Base-by-base conservation (phyloP, 1,140 invertebrate genomes). In the Diorhabda elongata region DNA sequence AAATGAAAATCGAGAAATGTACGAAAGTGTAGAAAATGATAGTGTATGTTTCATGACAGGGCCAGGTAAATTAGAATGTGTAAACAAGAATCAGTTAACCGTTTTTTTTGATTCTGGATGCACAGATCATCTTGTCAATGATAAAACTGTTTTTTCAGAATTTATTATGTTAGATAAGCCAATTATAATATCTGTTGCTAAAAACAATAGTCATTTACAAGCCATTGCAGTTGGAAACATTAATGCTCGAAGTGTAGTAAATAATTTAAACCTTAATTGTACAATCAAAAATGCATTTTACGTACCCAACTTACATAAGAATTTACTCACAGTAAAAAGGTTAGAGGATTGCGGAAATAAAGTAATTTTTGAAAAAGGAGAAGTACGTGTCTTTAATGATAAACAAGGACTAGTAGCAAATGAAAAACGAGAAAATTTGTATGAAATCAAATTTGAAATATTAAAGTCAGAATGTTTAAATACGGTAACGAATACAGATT, bases 401-500 rank as follows among this genome's bases (percentile, higher is more conserved):
- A 64, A 47, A 45, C n/a, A 47, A 47, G 42, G 42, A 26, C 11
- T 64, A 8, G 6, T 64, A 64, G 62, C 43, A 9, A 41, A 9
- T 26, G 62, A 45, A 45, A 45, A 64, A 45, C 44, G 62, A 52
- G 62, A 64, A 11, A 64, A 47, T 26, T 64, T 64, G 45, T 64
- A 64, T 64, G 62, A 64, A 64, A 64, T 64, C 11, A 44, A 9
- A 11, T 64, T 64, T 64, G 11, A 64, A 47, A 47, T 64, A 44
- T n/a, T n/a, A 44, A n/a, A 9, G 42, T 47, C 62, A 9, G 62
- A 64, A 11, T 45, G 62, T 64, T 45, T 45, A 9, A 64, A 64
- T 64, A n/a, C 11, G 52, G 52, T 26, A 64, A 47, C n/a, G n/a
- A 45, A 64, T 64, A 11, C 7, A 9, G n/a, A 64, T 11, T 64